A percentile compares a stretch with the other conserved stretches of the same genome.
These are phyloP conservation scores for Ganaspis brasiliensis DNA, from an alignment of 2,888 invertebrate species.

Conservation along the genomic window DNA sequence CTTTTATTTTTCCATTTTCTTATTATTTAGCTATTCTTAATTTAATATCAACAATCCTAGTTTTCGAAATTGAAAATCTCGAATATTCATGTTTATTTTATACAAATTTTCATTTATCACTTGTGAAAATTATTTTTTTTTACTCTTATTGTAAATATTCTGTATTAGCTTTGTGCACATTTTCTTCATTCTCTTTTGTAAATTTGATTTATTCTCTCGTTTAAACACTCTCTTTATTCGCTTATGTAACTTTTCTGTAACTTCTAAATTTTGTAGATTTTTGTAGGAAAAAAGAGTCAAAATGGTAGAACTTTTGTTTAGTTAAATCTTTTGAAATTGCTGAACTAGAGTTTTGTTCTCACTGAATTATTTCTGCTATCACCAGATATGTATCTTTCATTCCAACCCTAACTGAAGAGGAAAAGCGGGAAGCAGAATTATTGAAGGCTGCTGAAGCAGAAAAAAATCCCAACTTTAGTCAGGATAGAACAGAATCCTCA, in stretches of 20 bases:
- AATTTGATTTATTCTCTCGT: too few relatives aligned
- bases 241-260: background rate
- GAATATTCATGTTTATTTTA: too few relatives aligned
- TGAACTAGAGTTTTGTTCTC: background rate
- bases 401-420: slow-evolving; percentile 20
- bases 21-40: background rate
- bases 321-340: background rate
- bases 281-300: background rate
- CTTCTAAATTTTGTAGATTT: background rate
- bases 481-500: background rate
- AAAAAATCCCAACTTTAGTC: background rate
- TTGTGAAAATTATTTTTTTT: too few relatives aligned
- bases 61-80: too few relatives aligned
- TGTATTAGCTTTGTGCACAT: too few relatives aligned
- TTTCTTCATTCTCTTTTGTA: too few relatives aligned
- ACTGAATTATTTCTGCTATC: slow-evolving; percentile 16
- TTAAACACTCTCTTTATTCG: too few relatives aligned
- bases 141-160: too few relatives aligned
- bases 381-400: slow-evolving; percentile 13
- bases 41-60: too few relatives aligned
- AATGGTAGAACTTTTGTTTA: too few relatives aligned
- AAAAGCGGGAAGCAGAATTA: slow-evolving; percentile 1
- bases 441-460: background rate
- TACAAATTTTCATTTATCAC: too few relatives aligned
- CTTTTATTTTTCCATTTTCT: too few relatives aligned